Evolutionary conservation across 2,113 vertebrate genomes (phyloP).

Genomic region (Suricata suricatta): DNA sequence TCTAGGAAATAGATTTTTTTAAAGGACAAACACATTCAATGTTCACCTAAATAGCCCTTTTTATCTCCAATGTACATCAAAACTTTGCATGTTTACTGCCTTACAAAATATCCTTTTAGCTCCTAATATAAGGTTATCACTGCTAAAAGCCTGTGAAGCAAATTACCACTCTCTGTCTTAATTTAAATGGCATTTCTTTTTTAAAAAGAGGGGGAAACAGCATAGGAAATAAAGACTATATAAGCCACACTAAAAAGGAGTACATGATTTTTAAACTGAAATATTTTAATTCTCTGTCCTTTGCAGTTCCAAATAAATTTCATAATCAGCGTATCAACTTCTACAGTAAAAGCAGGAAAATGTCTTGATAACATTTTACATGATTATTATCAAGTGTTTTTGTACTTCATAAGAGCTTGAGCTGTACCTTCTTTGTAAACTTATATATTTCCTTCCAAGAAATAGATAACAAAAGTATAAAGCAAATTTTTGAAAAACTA

Average conservation of each 20-base stretch:
- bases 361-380: neutral
- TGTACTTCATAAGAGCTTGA: neutral
- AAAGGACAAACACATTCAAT: slow-evolving; percentile 45
- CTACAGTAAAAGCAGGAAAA: neutral
- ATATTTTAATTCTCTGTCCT: neutral
- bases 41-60: slow-evolving; percentile 55
- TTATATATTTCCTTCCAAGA: neutral
- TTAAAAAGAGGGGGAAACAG: neutral
- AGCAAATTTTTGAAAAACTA: neutral
- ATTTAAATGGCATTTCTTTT: slow-evolving; percentile 35
- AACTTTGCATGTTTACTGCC: slow-evolving; percentile 58
- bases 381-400: neutral
- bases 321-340: neutral
- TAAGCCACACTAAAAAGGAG: neutral
- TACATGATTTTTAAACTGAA: neutral
- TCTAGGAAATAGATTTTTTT: slow-evolving; percentile 6
- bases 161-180: slow-evolving; percentile 75
- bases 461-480: neutral
- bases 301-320: neutral
- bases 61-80: slow-evolving; percentile 70
- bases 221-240: neutral
- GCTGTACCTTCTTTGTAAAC: neutral
- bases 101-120: slow-evolving; percentile 74
- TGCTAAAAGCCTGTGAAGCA: slow-evolving; percentile 75
- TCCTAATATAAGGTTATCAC: slow-evolving; percentile 63